Conservation (phyloP, 2,113 vertebrate species). For the Sturnus vulgaris region DNA sequence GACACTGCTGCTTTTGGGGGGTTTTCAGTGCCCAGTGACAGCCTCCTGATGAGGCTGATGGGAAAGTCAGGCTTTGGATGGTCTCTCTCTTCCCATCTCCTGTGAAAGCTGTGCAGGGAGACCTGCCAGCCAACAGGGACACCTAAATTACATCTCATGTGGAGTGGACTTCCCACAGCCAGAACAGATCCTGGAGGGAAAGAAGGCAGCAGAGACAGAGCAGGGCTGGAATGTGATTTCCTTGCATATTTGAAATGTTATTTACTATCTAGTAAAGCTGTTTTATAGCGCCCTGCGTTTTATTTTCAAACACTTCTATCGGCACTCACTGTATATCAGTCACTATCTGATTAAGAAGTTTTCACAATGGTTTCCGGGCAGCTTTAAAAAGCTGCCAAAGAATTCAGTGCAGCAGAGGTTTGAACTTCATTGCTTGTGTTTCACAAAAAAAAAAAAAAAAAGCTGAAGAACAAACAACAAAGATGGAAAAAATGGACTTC, state of each 20-base stretch:
- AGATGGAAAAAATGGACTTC: not conserved
- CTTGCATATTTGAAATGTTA: constrained; percentile 47
- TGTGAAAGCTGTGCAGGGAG: not conserved
- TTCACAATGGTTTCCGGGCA: constrained; percentile 43
- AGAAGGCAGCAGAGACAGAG: not conserved
- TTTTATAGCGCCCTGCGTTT: constrained; percentile 49
- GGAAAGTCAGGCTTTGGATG: not conserved
- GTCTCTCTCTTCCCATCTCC: not conserved
- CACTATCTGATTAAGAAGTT: constrained; percentile 52
- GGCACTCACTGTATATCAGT: constrained; percentile 35
- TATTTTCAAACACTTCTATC: constrained; percentile 37
- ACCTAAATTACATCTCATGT: not conserved
- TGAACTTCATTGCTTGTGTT: constrained; percentile 33
- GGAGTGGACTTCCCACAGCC: not conserved
- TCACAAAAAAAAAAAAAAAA: not conserved
- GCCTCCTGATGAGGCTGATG: not conserved
- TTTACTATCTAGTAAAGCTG: constrained; percentile 52
- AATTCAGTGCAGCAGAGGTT: constrained; percentile 24
- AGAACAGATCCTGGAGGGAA: not conserved
- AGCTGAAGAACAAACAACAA: not conserved
- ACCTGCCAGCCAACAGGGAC: not conserved
- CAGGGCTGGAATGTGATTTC: constrained; percentile 33
- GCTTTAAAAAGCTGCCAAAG: constrained; percentile 47
- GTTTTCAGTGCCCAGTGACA: not conserved
- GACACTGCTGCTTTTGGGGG: not conserved